Evolutionary conservation across 2,797 vertebrate genomes (phyloP).

Genomic region (Phalanger gymnotis): DNA sequence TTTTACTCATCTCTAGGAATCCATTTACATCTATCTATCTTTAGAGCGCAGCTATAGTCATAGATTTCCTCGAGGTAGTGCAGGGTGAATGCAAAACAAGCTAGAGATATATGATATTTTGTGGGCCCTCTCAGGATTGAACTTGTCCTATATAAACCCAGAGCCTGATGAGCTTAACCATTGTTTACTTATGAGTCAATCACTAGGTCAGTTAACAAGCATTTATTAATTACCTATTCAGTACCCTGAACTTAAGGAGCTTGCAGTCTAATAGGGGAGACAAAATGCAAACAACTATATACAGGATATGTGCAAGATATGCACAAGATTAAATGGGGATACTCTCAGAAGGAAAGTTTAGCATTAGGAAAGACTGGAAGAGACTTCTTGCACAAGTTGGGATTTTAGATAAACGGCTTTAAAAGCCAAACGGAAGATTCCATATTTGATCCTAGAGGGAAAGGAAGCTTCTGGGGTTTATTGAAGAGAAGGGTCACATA

Average conservation of each 20-base stretch:
- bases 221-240: neutral
- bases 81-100: neutral
- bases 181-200: neutral
- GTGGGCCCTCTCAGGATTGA: neutral
- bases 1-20: neutral
- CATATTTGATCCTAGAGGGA: neutral
- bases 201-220: neutral
- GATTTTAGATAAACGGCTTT: neutral
- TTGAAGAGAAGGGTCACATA: neutral
- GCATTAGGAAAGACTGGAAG: neutral
- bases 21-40: neutral
- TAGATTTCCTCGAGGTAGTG: neutral
- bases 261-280: neutral
- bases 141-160: neutral
- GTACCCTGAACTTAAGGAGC: neutral
- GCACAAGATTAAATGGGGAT: neutral
- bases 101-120: neutral
- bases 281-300: neutral
- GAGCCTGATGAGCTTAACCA: neutral
- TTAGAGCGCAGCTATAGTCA: neutral
- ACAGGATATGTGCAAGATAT: neutral
- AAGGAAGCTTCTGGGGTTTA: neutral
- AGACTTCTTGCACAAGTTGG: neutral
- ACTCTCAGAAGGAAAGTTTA: neutral
- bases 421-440: neutral